Percentiles rank a stretch among this genome's conserved stretches.
Conservation (phyloP, 2,797 vertebrate genomes). For the Lepus oiostolus region DNA sequence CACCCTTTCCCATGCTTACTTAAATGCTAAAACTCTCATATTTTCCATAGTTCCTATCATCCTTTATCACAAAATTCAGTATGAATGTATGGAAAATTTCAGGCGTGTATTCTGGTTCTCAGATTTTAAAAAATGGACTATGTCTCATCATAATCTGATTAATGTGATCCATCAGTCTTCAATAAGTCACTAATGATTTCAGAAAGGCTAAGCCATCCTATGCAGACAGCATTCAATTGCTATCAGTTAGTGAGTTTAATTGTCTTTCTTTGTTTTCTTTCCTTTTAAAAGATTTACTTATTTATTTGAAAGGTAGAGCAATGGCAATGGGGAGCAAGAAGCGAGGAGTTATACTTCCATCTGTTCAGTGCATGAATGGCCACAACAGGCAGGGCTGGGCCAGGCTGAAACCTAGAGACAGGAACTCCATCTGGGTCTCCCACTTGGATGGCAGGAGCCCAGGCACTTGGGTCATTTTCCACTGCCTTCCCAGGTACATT, state of each 20-base stretch:
- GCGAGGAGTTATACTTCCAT: too few relatives aligned
- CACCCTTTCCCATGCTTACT: not conserved
- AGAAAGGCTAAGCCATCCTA: not conserved
- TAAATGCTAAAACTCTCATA: not conserved
- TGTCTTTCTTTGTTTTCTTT: not conserved
- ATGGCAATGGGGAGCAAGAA: too few relatives aligned
- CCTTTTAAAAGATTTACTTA: too few relatives aligned
- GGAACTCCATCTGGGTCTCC: too few relatives aligned
- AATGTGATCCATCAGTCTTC: not conserved
- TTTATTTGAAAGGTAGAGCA: too few relatives aligned
- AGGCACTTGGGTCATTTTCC: too few relatives aligned
- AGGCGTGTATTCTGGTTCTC: not conserved
- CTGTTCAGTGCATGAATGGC: too few relatives aligned
- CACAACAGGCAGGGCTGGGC: too few relatives aligned
- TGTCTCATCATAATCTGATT: slow-evolving; percentile 36
- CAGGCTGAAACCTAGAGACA: too few relatives aligned
- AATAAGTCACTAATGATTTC: slow-evolving; percentile 50
- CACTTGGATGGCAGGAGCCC: too few relatives aligned
- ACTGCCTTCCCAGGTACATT: too few relatives aligned
- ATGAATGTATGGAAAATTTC: not conserved
- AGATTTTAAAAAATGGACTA: not conserved
- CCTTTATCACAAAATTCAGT: not conserved
- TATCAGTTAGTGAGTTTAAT: slow-evolving; percentile 1
- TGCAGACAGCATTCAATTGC: not conserved
- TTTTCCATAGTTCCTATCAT: not conserved